phyloP scores from a whole-genome alignment of 1,140 invertebrate species.

The Meloidogyne floridensis region DNA sequence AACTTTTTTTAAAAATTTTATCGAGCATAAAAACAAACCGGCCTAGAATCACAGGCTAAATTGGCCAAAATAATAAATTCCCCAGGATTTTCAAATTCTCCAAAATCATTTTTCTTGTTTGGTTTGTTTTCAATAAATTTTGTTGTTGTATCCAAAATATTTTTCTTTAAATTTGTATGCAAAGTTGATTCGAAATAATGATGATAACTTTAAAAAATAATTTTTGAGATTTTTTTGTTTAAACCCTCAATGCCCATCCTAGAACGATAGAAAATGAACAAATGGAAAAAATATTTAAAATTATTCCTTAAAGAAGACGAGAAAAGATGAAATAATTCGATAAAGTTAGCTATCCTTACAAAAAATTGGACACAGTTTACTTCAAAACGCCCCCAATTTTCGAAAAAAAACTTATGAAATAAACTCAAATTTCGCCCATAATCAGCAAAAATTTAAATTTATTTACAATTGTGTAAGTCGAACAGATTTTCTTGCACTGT shows the following conservation, averaged over 20 bases:
- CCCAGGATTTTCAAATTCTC: slow-evolving; percentile 10
- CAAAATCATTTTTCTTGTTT: slow-evolving; percentile 1
- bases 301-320: too few relatives aligned
- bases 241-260: too few relatives aligned
- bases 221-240: neutral
- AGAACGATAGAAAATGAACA: too few relatives aligned
- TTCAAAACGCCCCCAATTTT: too few relatives aligned
- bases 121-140: neutral
- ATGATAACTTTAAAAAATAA: slow-evolving; percentile 32
- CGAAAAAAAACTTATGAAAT: neutral
- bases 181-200: slow-evolving; percentile 35
- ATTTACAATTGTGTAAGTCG: neutral
- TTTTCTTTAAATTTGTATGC: slow-evolving; percentile 29
- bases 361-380: too few relatives aligned
- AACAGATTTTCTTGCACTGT: neutral
- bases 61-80: slow-evolving; percentile 22
- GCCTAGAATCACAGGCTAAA: neutral
- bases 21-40: neutral
- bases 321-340: too few relatives aligned
- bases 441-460: neutral
- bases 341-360: too few relatives aligned
- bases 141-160: slow-evolving; percentile 4
- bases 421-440: neutral
- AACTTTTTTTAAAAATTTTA: neutral
- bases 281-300: too few relatives aligned